Conservation (phyloP, 2,797 vertebrate species). For the Orientallactaga sibirica region DNA sequence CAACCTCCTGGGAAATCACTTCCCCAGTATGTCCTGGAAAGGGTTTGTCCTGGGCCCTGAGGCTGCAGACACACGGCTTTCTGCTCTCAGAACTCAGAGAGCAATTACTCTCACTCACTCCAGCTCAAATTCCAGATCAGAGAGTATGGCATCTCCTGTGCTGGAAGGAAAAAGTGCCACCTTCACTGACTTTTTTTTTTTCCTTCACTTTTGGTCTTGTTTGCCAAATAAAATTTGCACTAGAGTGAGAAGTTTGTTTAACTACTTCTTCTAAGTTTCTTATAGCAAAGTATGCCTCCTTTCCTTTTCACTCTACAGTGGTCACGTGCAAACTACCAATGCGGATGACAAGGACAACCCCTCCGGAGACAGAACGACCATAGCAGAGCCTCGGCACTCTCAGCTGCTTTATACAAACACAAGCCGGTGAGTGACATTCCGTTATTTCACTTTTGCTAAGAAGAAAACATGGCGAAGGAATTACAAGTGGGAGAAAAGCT, state of each 20-base stretch:
- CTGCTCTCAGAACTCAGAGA: not conserved
- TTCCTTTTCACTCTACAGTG: conserved; percentile 83
- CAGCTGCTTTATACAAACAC: conserved; percentile 77
- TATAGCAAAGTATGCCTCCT: conserved; percentile 65
- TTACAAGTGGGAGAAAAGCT: not conserved
- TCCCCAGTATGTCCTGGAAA: no score
- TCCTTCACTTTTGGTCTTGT: conserved; percentile 53
- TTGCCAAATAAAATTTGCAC: conserved; percentile 75
- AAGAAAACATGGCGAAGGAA: not conserved
- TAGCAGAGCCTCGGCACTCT: conserved; percentile 83
- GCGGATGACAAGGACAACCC: conserved; percentile 87
- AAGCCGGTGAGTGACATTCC: conserved; percentile 80
- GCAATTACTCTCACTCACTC: not conserved
- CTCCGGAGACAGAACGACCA: conserved; percentile 78
- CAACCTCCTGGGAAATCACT: no score
- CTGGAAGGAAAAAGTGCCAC: not conserved
- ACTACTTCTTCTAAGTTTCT: conserved; percentile 70
- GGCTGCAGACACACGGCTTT: not conserved
- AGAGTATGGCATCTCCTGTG: not conserved
- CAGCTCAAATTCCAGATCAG: not conserved
- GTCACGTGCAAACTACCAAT: conserved; percentile 85
- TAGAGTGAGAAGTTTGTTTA: conserved; percentile 55
- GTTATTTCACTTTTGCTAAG: not conserved
- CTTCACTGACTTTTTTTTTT: not conserved
- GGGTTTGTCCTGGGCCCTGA: no score